Base-by-base conservation (phyloP, 2,888 invertebrate genomes). In the Dynastes tityus region DNA sequence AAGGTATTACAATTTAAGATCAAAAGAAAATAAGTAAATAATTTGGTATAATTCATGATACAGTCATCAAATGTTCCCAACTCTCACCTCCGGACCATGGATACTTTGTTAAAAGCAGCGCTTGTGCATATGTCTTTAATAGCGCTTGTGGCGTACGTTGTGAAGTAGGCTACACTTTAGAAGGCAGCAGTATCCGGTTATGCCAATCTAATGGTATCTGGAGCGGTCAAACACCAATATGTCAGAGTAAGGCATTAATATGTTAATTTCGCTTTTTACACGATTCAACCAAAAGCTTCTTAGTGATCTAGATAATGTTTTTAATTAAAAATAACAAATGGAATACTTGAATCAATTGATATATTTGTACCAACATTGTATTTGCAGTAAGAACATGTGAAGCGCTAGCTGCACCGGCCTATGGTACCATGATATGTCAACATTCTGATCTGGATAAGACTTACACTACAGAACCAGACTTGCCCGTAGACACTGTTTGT, bases 81-180 rank as follows among this genome's bases (percentile, higher is more conserved):
- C 84, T 94, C 75, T 85, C 84, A 13, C 90, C 91, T 1, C 94
- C 94, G 0, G 89, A 90, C 74, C 91, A 93, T 85, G 94, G 94
- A 3, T 93, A 93, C 85, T 92, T 94, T 84, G 92, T 94, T 1
- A 92, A 92, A 82, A 88, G 88, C 68, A 90, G 90, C 55, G 89
- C 90, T 40, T 94, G 94, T 85, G 90, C 90, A 78, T 92, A 92
- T 83, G 92, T 92, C 5, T 89, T 93, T 70, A 92, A 94, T 85
- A 93, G 93, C n/a, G 94, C 93, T 0, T 94, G 94, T 86, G 94
- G 94, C 0, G 89, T 93, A 6, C 89, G 92, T 63, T 94, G 94
- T 84, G 90, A 91, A 83, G 91, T 92, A 37, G 94, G 94, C 1
- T 94, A 92, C 85, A 86, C 85, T 73, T 82, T 89, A 40, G 85